Conservation (phyloP, 2,797 vertebrate species). For the Cynopterus sphinx region DNA sequence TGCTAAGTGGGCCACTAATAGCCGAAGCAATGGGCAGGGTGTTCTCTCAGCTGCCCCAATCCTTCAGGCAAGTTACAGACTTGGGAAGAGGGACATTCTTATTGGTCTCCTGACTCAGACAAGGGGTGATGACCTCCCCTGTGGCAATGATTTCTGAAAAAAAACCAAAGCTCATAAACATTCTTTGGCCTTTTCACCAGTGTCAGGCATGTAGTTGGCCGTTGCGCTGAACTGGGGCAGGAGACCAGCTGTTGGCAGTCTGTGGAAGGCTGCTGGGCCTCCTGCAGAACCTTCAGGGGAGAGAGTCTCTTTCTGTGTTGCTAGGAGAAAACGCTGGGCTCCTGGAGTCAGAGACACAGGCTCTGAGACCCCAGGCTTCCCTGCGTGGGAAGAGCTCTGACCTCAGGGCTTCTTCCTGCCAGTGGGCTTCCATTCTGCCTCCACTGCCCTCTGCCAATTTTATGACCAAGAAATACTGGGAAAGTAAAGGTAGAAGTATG, state of each 20-base stretch:
- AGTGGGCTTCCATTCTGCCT: neutral
- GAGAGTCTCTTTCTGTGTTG: neutral
- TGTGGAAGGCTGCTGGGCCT: neutral
- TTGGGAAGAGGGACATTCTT: neutral
- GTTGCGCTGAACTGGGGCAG: neutral
- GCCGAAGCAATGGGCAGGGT: neutral
- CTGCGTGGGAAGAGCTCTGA: neutral
- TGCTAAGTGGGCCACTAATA: neutral
- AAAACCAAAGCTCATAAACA: neutral
- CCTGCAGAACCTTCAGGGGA: neutral
- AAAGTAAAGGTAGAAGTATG: neutral
- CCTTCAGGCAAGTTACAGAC: neutral
- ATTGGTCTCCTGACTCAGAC: neutral
- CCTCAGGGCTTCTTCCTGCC: neutral
- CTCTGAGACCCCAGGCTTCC: neutral
- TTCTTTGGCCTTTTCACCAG: neutral
- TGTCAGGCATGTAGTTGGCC: neutral
- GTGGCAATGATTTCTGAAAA: conserved; percentile 21
- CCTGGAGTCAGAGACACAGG: neutral
- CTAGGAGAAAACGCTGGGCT: neutral
- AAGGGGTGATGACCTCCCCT: neutral
- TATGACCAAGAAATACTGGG: neutral
- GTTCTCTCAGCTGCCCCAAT: neutral
- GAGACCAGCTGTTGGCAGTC: conserved; percentile 10
- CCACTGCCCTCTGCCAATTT: neutral